Evolutionary conservation across 2,888 invertebrate genomes (phyloP).

Genomic region (Pandemis corylana): DNA sequence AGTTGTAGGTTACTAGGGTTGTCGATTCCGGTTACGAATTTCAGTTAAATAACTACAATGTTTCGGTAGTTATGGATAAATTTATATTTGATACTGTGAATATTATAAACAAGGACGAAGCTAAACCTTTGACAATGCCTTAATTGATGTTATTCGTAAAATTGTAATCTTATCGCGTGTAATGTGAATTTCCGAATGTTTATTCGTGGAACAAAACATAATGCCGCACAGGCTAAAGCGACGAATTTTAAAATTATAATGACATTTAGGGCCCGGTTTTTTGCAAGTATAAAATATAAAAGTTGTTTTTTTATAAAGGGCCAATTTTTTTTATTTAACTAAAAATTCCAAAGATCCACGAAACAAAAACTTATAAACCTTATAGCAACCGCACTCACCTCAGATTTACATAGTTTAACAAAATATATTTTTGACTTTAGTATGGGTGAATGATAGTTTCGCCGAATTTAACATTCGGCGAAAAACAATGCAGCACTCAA

Average conservation of each 20-base stretch:
- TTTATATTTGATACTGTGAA: no score
- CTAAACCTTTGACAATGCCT: neutral
- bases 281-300: no score
- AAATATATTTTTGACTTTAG: neutral
- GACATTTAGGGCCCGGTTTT: no score
- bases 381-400: constrained; percentile 2
- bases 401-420: neutral
- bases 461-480: neutral
- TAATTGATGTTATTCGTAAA: neutral
- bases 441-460: neutral
- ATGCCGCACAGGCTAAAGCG: no score
- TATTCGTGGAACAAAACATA: neutral
- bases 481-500: neutral
- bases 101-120: neutral
- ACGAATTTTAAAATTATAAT: no score
- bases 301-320: no score
- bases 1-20: constrained; percentile 31
- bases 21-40: constrained; percentile 31
- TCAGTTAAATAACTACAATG: constrained; percentile 27
- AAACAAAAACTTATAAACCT: neutral
- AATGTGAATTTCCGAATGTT: neutral
- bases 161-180: neutral
- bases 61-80: constrained; percentile 11
- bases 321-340: neutral
- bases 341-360: constrained; percentile 1